These are phyloP conservation scores for Pygoscelis antarcticus DNA, from an alignment of 2,113 vertebrate genomes.

Conservation along the genomic window DNA sequence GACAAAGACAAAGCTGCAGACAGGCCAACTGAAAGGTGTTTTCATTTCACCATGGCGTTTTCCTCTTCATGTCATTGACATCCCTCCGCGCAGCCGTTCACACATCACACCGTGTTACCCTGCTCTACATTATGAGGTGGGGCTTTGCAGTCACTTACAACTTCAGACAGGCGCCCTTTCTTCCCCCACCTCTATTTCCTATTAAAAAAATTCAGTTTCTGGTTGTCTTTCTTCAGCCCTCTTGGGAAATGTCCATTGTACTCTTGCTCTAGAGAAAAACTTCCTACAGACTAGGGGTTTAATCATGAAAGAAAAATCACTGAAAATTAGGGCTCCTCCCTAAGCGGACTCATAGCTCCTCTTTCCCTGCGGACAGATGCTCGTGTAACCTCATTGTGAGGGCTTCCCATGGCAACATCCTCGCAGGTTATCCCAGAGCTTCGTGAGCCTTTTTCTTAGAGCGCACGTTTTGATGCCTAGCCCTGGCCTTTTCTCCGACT, in stretches of 20 bases:
- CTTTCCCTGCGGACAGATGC: background rate
- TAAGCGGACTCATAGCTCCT: background rate
- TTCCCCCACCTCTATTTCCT: no score
- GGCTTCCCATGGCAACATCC: background rate
- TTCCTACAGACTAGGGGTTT: background rate
- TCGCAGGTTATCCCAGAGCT: background rate
- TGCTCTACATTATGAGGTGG: accelerated
- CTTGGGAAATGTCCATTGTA: background rate
- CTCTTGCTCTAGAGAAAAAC: background rate
- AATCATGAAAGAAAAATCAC: background rate
- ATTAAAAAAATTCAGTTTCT: background rate
- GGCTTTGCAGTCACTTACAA: background rate
- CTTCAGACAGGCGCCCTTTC: background rate
- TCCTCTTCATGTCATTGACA: background rate
- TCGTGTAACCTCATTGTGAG: background rate
- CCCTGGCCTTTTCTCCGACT: background rate
- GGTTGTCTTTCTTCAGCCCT: background rate
- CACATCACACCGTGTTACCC: background rate
- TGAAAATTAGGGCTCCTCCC: background rate
- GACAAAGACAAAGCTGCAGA: background rate
- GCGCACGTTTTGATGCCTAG: background rate
- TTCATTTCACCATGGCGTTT: accelerated
- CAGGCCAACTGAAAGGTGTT: accelerated
- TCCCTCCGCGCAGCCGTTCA: background rate
- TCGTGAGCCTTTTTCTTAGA: background rate